phyloP scores from a whole-genome alignment of 2,888 invertebrate genomes.

The Thyatira batis region DNA sequence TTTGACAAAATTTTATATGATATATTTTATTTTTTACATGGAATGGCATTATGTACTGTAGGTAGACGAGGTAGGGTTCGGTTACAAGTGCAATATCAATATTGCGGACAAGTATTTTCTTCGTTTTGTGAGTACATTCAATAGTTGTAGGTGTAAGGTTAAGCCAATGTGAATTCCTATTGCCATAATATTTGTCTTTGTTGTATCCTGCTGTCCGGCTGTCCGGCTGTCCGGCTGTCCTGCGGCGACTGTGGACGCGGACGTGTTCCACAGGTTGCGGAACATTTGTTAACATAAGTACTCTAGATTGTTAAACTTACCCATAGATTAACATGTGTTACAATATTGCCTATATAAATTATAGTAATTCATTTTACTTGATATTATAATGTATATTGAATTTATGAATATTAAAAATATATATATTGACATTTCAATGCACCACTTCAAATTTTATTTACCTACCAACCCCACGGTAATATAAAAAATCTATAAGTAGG shows the following conservation, averaged over 20 bases:
- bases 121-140: constrained; percentile 41
- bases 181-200: constrained; percentile 71
- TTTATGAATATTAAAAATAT: constrained; percentile 82
- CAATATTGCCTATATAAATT: constrained; percentile 82
- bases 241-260: constrained; percentile 26
- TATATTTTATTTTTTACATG: constrained; percentile 60
- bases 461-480: background rate
- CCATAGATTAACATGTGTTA: constrained; percentile 82
- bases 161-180: constrained; percentile 78
- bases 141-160: constrained; percentile 48
- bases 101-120: constrained; percentile 54
- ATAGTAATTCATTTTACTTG: constrained; percentile 82
- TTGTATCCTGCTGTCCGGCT: too few relatives aligned
- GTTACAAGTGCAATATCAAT: constrained; percentile 63
- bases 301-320: constrained; percentile 80
- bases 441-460: constrained; percentile 18
- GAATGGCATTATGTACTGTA: constrained; percentile 70
- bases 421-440: constrained; percentile 81
- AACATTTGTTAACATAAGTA: constrained; percentile 72
- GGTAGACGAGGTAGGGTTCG: too few relatives aligned
- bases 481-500: too few relatives aligned
- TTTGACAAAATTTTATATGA: constrained; percentile 50
- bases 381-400: constrained; percentile 83
- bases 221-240: too few relatives aligned
- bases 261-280: constrained; percentile 36